Conservation (phyloP, 2,797 vertebrate genomes). For the Prionace glauca region DNA sequence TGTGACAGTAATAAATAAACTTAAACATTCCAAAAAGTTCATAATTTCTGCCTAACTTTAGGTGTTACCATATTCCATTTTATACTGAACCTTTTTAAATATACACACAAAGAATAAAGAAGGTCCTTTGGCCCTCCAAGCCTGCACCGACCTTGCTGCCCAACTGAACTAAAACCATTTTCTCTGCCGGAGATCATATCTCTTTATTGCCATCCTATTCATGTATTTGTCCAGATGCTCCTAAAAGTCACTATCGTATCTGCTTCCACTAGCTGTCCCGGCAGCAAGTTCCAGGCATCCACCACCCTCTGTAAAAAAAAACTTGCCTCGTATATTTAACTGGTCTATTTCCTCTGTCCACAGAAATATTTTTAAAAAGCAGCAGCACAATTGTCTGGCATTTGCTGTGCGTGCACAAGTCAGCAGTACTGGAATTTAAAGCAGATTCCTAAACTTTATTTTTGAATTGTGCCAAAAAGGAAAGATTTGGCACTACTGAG, state of each 20-base stretch:
- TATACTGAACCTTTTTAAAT: neutral
- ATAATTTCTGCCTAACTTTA: neutral
- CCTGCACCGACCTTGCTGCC: no score
- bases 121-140: no score
- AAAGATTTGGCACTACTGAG: neutral
- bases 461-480: neutral
- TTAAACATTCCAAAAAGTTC: neutral
- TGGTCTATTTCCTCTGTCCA: neutral
- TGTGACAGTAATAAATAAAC: no score
- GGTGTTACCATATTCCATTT: neutral
- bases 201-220: no score
- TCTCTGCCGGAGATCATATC: no score
- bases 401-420: neutral
- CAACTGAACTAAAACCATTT: no score
- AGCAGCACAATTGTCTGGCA: neutral
- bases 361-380: neutral
- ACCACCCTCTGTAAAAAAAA: no score
- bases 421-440: neutral
- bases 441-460: neutral
- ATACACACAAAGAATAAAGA: neutral
- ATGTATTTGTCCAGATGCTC: no score
- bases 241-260: no score
- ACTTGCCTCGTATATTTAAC: no score
- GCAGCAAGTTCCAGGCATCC: no score
- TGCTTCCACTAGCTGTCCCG: no score